Base-by-base conservation (phyloP, 1,140 invertebrate genomes). In the Pseudomyrmex flavicornis region DNA sequence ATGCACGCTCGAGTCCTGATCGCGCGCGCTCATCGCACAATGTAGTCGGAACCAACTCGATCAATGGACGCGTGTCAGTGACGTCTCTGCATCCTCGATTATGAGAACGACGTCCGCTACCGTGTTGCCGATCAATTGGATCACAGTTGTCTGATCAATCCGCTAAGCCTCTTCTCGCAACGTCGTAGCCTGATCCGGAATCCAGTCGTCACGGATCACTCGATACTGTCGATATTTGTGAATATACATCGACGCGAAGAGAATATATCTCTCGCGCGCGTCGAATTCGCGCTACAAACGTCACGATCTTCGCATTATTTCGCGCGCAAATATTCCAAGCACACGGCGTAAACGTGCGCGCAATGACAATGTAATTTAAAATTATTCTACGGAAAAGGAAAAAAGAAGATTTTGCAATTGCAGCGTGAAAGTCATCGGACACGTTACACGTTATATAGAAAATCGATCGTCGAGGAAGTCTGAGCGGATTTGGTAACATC, bases 141-240 rank as follows among this genome's bases (percentile, higher is more conserved):
- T 80, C 54, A 59, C n/a, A 61, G 54, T 59, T 72, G 76, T n/a
- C 54, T 35, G 65, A 70, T 80, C 76, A 72, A 80, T 70, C 22
- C 44, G 22, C 15, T 72, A 50, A 70, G 66, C 76, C 61, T 58
- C 50, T 5, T 13, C 15, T 54, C 58, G 66, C 50, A 44, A 66
- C 48, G 61, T 80, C 44, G 35, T 35, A 70, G 52, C 8, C 44
- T 26, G 26, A 77, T 76, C 46, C 46, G 65, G 9, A 52, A 69
- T 58, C 48, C 35, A 52, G 65, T 77, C 62, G 20, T 68, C 63
- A 44, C 15, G 15, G 12, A 70, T 70, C 35, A 48, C 26, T 22
- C 44, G 54, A 80, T 72, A 61, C n/a, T 70, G 59, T 61, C 63
- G 54, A 44, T 80, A 80, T 35, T n/a, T 44, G 46, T 8, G 35